phyloP scores from a whole-genome alignment of 2,888 invertebrate species.

The Erebia aethiops region DNA sequence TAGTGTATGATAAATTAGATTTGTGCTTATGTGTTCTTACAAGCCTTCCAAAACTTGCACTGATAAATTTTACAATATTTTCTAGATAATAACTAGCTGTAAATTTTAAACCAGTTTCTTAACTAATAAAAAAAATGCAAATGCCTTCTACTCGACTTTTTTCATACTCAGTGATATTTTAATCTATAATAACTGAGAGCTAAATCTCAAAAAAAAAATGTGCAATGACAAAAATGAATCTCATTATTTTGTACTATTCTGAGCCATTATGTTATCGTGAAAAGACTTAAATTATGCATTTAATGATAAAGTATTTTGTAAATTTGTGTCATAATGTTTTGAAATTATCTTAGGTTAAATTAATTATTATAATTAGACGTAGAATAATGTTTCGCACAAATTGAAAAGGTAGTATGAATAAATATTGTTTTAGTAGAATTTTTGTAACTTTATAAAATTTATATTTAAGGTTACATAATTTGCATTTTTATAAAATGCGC shows the following conservation, averaged over 20 bases:
- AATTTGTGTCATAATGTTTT: slow-evolving; percentile 64
- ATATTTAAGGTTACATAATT: too few species aligned
- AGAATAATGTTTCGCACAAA: background rate
- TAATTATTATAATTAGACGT: slow-evolving; percentile 25
- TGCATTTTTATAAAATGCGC: too few species aligned
- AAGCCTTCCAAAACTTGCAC: slow-evolving; percentile 22
- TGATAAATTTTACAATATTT: background rate
- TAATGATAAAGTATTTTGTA: slow-evolving; percentile 51
- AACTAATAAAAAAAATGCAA: background rate
- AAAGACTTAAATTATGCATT: slow-evolving; percentile 63
- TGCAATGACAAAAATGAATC: slow-evolving; percentile 20
- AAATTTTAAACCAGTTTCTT: background rate
- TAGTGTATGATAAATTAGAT: too few species aligned
- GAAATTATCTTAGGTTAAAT: slow-evolving; percentile 26
- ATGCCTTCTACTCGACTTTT: too few species aligned
- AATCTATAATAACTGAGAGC: background rate
- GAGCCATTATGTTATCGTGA: slow-evolving; percentile 45
- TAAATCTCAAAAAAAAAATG: slow-evolving; percentile 22
- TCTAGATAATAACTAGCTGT: background rate
- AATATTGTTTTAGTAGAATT: too few species aligned
- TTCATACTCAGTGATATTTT: too few species aligned
- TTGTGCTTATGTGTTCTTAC: slow-evolving; percentile 27
- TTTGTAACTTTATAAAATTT: background rate
- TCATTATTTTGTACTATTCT: slow-evolving; percentile 34
- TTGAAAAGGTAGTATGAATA: background rate